phyloP scores from a whole-genome alignment of 1,140 invertebrate species.

The Drosophila cardini region DNA sequence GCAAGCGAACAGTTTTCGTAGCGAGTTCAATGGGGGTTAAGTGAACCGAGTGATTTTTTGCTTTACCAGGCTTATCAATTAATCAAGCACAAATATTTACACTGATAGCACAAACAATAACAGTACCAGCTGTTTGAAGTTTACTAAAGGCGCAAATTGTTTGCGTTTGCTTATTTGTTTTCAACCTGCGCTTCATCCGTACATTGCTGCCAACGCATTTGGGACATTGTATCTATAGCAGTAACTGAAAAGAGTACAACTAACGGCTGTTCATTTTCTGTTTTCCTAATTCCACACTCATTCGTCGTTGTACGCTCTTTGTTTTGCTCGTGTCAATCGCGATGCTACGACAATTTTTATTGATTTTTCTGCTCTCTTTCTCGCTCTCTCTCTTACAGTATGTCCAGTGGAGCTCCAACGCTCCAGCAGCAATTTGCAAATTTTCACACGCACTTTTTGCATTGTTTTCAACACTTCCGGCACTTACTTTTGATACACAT shows the following conservation, averaged over 20 bases:
- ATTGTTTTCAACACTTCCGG: background rate
- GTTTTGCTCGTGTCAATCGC: conserved; percentile 77
- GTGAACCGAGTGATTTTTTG: conserved; percentile 29
- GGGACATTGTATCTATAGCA: conserved; percentile 31
- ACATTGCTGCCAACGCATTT: conserved; percentile 61
- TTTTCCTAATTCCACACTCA: conserved; percentile 25
- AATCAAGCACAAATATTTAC: conserved; percentile 48
- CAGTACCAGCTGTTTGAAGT: conserved; percentile 62
- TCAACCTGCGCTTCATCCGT: conserved; percentile 5
- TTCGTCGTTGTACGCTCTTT: conserved; percentile 59
- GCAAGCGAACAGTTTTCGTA: conserved; percentile 17
- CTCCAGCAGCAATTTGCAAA: conserved; percentile 44
- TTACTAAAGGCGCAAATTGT: conserved; percentile 50
- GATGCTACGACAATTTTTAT: conserved; percentile 72
- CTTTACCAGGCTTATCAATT: conserved; percentile 29
- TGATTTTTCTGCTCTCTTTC: conserved; percentile 61
- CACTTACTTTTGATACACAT: conserved; percentile 43
- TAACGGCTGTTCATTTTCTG: conserved; percentile 51
- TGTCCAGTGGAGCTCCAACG: conserved; percentile 47
- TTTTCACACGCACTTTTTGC: conserved; percentile 55
- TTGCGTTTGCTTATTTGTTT: conserved; percentile 28
- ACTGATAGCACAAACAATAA: conserved; percentile 28
- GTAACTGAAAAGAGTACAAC: conserved; percentile 22
- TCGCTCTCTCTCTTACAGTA: conserved; percentile 26
- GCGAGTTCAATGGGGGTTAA: conserved; percentile 43